Evolutionary conservation across 2,113 vertebrate genomes (phyloP).

Genomic region (Pomatostomus ruficeps): DNA sequence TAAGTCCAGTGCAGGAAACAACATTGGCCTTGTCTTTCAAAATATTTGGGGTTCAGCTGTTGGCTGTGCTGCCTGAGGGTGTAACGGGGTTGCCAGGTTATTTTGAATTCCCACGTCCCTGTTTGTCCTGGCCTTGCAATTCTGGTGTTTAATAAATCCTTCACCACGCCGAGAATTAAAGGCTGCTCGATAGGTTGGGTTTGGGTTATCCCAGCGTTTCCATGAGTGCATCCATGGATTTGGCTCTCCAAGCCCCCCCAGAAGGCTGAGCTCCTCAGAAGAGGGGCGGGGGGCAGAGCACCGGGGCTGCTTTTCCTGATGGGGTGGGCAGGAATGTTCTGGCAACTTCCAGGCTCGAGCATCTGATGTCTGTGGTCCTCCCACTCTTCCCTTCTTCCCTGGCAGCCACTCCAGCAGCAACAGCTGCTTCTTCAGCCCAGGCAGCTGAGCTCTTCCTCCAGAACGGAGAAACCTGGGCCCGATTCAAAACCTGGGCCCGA

Average conservation of each 20-base stretch:
- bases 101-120: background rate
- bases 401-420: background rate
- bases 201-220: background rate
- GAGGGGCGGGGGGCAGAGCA: background rate
- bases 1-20: background rate
- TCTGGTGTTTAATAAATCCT: background rate
- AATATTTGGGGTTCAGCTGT: background rate
- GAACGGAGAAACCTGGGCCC: background rate
- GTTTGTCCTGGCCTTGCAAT: background rate
- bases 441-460: background rate
- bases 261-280: background rate
- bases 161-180: background rate
- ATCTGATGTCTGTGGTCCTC: background rate
- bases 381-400: background rate
- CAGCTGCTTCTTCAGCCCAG: conserved; percentile 7
- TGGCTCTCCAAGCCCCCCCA: background rate
- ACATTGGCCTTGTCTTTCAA: background rate
- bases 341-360: background rate
- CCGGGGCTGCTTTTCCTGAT: background rate
- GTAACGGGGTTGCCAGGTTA: background rate
- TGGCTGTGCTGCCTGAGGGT: background rate
- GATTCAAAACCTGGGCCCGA: background rate
- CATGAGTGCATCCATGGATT: background rate
- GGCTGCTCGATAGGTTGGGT: background rate
- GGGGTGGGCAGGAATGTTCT: background rate